Conservation (phyloP, 1,140 invertebrate species). For the Papilio polytes region DNA sequence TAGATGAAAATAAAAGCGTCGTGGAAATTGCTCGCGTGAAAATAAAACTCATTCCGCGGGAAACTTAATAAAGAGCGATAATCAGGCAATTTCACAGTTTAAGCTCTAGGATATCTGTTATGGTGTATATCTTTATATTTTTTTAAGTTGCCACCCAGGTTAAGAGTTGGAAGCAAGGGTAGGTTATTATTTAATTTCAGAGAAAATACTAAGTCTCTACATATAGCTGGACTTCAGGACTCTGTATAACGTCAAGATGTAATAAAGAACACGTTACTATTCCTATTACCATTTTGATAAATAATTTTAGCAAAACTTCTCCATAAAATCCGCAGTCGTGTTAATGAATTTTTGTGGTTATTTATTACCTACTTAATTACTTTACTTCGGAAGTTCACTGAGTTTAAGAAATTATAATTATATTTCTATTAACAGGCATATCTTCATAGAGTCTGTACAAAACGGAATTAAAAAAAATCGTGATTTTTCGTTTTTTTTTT, state of each 20-base stretch:
- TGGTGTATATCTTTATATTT: no score
- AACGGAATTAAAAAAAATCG: no score
- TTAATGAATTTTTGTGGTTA: conserved; percentile 4
- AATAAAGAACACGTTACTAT: not conserved
- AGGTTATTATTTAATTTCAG: not conserved
- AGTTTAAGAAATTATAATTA: not conserved
- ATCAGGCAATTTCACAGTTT: not conserved
- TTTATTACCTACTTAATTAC: conserved; percentile 2
- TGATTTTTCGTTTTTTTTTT: no score
- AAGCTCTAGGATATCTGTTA: no score
- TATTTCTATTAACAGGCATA: not conserved
- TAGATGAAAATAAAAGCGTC: not conserved
- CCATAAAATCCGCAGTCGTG: not conserved
- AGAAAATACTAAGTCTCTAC: no score
- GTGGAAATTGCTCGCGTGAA: not conserved
- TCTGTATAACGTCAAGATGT: not conserved
- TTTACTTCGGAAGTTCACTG: not conserved
- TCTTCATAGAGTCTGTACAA: not conserved
- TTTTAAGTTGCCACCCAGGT: no score
- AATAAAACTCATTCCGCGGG: no score
- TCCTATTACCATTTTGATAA: not conserved
- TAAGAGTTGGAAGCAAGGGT: not conserved
- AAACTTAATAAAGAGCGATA: no score
- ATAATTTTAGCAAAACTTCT: not conserved
- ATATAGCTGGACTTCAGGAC: not conserved